Evolutionary conservation across 2,888 invertebrate genomes (phyloP).

Genomic region (Eupithecia subumbrata): DNA sequence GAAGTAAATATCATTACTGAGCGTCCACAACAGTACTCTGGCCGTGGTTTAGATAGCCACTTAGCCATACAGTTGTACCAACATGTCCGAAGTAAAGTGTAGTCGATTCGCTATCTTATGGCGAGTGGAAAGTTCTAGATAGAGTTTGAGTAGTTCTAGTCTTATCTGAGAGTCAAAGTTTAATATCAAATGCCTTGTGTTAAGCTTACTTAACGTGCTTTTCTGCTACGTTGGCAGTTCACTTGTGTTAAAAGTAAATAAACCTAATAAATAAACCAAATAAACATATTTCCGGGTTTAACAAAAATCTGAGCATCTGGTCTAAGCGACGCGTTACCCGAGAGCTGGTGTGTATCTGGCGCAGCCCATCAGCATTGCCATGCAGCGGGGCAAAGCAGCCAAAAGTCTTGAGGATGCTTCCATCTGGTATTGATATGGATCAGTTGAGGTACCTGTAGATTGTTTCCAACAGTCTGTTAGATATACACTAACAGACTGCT

Average conservation of each 20-base stretch:
- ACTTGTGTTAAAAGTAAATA: not conserved
- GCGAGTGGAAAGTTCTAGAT: slow-evolving; percentile 15
- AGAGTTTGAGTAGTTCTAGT: not conserved
- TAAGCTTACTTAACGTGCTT: not conserved
- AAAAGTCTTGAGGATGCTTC: no score
- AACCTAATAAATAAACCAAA: no score
- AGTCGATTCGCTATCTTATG: slow-evolving; percentile 19
- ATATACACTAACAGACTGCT: no score
- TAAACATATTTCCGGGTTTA: no score
- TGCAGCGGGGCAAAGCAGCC: no score
- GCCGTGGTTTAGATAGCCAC: slow-evolving; percentile 66
- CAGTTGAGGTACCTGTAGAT: no score
- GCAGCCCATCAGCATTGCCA: no score
- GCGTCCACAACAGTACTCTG: slow-evolving; percentile 69
- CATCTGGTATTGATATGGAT: no score
- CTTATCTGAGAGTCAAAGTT: slow-evolving; percentile 2
- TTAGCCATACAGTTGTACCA: slow-evolving; percentile 56
- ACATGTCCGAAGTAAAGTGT: slow-evolving; percentile 34
- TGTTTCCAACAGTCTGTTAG: no score
- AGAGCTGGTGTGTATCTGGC: no score
- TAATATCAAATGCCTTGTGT: not conserved
- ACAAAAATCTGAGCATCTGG: no score
- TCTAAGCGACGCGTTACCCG: not conserved
- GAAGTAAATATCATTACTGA: slow-evolving; percentile 76
- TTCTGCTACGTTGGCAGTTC: not conserved